Conservation (phyloP, 2,113 vertebrate species). For the Chrysochloris asiatica region DNA sequence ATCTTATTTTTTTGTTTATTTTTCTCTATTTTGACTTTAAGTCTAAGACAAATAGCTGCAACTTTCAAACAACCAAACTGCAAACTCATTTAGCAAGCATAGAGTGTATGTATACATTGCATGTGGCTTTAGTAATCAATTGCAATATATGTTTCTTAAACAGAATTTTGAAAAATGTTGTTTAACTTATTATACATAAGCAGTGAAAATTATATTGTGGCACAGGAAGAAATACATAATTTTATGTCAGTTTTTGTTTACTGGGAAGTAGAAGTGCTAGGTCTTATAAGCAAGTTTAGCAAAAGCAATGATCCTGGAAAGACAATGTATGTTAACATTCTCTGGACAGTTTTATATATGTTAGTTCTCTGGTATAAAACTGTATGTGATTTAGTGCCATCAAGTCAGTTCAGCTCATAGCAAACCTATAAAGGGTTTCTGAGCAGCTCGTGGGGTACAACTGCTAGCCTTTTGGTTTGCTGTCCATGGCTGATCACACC, state of each 20-base stretch:
- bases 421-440: too few relatives aligned
- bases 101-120: background rate
- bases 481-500: too few relatives aligned
- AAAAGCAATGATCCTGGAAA: background rate
- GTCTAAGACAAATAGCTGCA: background rate
- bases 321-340: background rate
- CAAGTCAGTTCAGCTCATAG: too few relatives aligned
- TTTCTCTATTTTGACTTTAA: slow-evolving; percentile 43
- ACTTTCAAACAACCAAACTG: slow-evolving; percentile 29
- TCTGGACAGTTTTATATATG: background rate
- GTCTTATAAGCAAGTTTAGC: background rate
- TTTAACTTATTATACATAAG: slow-evolving; percentile 31
- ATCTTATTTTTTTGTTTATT: background rate
- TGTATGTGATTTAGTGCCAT: too few relatives aligned
- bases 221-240: background rate
- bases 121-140: slow-evolving; percentile 13
- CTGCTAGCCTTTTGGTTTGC: too few relatives aligned
- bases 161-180: background rate
- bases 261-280: background rate
- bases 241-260: slow-evolving; percentile 42
- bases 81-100: background rate
- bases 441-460: too few relatives aligned
- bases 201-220: background rate
- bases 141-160: background rate
- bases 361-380: background rate